Evolutionary conservation across 2,113 vertebrate species (phyloP), one percentile per base, ranked within the genome.

Genomic region (Antennarius striatus): DNA sequence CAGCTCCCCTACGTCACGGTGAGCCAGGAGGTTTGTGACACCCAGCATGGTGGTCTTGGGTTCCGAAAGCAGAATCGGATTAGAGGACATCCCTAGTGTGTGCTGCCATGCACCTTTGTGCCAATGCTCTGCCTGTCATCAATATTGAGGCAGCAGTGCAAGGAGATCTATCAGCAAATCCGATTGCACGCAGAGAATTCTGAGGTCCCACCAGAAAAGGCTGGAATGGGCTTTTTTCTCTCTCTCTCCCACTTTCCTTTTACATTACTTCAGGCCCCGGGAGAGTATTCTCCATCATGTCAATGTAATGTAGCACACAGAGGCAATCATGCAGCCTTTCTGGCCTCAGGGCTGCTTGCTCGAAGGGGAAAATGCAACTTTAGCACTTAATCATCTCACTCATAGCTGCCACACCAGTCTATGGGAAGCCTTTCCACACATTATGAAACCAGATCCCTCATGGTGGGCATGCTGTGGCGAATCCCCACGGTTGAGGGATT

Each of bases 101-200:
- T 56, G 16, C 48, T 52, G 30, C 39, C 43, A 77, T 2, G 75
- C 75, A 48, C 78, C 90, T 62, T 65, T 54, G 78, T 92, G 88
- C 86, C 81, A 89, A 91, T 89, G 82, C 83, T 84, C 80, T 83
- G 82, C 56, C 90, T 82, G 83, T 89, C 89, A 91, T 91, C 90
- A 92, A 82, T 88, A 90, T 77, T 75, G 64, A 89, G 82, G 80
- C 62, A 39, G 87, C 43, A 71, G 77, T 80, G 71, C 70, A 6
- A 76, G 77, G 85, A 88, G 89, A 93, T 90, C 89, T 81, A 92
- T 91, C 85, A 92, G 87, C 85, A 88, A 92, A 93, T 93, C 89
- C 79, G 82, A 91, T 88, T 88, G 78, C 89, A 80, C 81, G 78
- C 83, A 79, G 81, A 86, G 90, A 91, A 91, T 86, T 83, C 88